Evolutionary conservation across 2,113 vertebrate genomes (phyloP).

Genomic region (Thunnus maccoyii): DNA sequence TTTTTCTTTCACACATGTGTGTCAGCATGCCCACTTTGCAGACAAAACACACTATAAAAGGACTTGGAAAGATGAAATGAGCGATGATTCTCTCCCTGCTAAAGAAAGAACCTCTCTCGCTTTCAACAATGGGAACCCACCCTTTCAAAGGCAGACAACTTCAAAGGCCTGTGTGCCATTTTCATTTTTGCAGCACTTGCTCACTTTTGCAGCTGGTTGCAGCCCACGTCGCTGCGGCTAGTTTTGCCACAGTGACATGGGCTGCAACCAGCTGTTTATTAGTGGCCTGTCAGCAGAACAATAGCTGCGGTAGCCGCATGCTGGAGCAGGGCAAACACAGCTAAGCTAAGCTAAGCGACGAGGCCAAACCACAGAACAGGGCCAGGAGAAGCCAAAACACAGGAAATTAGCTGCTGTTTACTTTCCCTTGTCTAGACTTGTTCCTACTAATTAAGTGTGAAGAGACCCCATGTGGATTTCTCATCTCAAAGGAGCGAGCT

Average conservation of each 20-base stretch:
- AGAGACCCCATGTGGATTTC: conserved; percentile 44
- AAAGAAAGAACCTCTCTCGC: conserved; percentile 14
- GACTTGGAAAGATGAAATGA: conserved; percentile 34
- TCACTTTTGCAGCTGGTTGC: too few relatives aligned
- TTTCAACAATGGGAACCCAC: conserved; percentile 44
- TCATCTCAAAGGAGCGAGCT: conserved; percentile 4
- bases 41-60: conserved; percentile 38
- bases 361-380: conserved; percentile 31
- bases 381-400: conserved; percentile 60
- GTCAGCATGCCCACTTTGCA: conserved; percentile 23
- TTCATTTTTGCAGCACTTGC: conserved; percentile 1
- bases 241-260: conserved; percentile 19
- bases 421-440: conserved; percentile 63
- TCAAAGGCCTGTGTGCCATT: conserved; percentile 6
- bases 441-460: conserved; percentile 63
- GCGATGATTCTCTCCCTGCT: background rate
- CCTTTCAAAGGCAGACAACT: conserved; percentile 21
- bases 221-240: background rate
- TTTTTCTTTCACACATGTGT: background rate
- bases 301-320: conserved; percentile 21
- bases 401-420: conserved; percentile 73
- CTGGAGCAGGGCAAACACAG: background rate
- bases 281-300: conserved; percentile 55
- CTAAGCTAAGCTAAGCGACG: background rate
- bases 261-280: conserved; percentile 50